These are phyloP conservation scores for Dolichotis patagonum DNA, from an alignment of 2,113 vertebrate species.

Conservation along the genomic window DNA sequence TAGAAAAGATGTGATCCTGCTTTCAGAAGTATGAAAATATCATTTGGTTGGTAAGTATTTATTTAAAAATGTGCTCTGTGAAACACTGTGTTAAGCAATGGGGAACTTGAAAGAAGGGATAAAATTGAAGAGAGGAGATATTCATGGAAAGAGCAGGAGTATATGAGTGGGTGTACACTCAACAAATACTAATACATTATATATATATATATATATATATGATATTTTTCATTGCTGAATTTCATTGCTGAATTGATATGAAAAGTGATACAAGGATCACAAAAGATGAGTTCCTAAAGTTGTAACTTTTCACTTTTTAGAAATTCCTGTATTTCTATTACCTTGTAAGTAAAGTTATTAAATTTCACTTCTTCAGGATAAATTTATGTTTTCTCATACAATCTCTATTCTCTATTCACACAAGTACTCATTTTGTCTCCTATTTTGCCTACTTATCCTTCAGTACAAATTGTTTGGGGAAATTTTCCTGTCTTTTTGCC, in stretches of 20 bases:
- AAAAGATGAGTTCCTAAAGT: not conserved
- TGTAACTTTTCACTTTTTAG: not conserved
- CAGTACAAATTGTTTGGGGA: not conserved
- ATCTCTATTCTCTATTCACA: not conserved
- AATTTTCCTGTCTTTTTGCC: not conserved
- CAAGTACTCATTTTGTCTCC: not conserved
- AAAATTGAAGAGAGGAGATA: not conserved
- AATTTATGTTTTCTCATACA: not conserved
- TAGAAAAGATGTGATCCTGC: not conserved
- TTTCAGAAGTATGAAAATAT: conserved; percentile 10
- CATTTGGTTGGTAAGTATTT: not conserved
- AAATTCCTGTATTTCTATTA: not conserved
- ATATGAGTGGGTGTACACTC: not conserved
- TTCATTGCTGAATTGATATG: not conserved
- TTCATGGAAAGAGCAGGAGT: not conserved
- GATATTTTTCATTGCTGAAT: not conserved
- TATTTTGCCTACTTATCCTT: not conserved
- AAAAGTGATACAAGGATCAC: not conserved
- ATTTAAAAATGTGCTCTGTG: not conserved
- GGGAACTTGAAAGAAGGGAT: not conserved
- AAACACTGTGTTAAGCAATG: not conserved
- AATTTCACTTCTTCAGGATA: conserved; percentile 22
- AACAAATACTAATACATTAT: not conserved
- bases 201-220: not conserved
- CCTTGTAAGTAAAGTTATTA: conserved; percentile 5